Conservation (phyloP, 2,113 vertebrate genomes). For the Bungarus multicinctus region DNA sequence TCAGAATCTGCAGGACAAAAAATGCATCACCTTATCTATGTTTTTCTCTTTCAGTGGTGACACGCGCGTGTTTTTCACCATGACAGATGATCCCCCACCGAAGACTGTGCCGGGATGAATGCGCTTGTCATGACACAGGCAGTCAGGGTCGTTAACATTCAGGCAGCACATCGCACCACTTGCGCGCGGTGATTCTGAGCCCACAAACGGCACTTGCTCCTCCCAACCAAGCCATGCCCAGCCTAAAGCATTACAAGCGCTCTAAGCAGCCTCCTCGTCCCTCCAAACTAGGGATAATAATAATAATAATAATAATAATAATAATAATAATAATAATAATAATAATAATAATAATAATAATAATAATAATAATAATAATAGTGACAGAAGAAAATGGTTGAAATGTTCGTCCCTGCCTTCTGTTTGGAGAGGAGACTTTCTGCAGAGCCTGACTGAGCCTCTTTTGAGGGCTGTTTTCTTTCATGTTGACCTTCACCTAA, state of each 20-base stretch:
- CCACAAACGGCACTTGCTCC: rapidly evolving
- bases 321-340: too few species aligned
- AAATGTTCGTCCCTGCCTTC: neutral
- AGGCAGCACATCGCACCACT: rapidly evolving
- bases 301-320: too few species aligned
- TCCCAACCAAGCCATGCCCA: conserved; percentile 7
- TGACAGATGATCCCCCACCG: neutral
- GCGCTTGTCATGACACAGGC: neutral
- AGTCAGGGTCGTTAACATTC: neutral
- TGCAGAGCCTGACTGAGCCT: neutral
- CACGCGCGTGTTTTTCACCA: rapidly evolving
- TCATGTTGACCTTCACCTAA: neutral
- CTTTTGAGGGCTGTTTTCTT: neutral
- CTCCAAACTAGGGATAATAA: too few species aligned
- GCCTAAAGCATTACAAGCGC: neutral
- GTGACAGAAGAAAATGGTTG: neutral
- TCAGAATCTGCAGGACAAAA: neutral
- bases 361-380: neutral
- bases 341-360: too few species aligned
- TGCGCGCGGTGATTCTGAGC: neutral
- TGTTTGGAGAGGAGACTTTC: neutral
- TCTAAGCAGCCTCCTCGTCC: neutral
- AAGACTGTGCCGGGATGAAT: neutral
- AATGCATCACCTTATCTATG: conserved; percentile 25
- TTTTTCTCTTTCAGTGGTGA: neutral